Base-by-base conservation (phyloP, 2,797 vertebrate genomes). In the Apodemus agrarius region DNA sequence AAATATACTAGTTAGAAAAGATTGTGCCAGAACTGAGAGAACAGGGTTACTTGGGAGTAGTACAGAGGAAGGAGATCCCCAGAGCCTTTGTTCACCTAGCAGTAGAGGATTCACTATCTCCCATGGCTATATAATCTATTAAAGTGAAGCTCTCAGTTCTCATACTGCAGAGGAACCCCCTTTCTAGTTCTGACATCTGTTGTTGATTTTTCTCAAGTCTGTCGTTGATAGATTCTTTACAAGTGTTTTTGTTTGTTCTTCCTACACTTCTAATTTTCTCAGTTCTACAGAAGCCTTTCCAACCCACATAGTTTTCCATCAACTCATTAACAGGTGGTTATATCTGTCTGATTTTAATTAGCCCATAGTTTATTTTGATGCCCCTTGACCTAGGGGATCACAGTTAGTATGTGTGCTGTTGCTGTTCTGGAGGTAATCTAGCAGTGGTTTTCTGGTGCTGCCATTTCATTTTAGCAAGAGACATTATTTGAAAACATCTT, bases 401-500 rank as follows among this genome's bases (percentile, higher is more conserved):
- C 76, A 90, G 83, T 97, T 97, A 96, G 65, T 75, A 81, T 63
- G 89, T 93, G 34, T 95, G 67, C 34, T 63, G 84, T 80, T 96
- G 97, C 75, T 93, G 86, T 0, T 95, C 37, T n/a, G 74, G 40
- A 78, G 13, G 12, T 59, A 43, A n/a, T 40, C 37, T 34, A 22
- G 9, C n/a, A 61, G 37, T 59, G 5, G 52, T 80, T 86, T 96
- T 97, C 84, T 94, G 87, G 0, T 96, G 83, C 95, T 95, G 74
- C 89, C 89, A 81, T 86, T 46, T 80, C 49, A 54, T 72, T 92
- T 96, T 91, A 72, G 78, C 59, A 72, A 78, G 96, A 96, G 96
- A 94, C 21, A 91, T n/a, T 92, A 69, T 94, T 97, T 97, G 84
- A 96, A 96, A 96, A 85, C 61, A 93, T 91, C 63, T 92, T 94